Percentiles rank a stretch among this genome's conserved stretches.
Evolutionary conservation across 2,797 vertebrate genomes (phyloP).

Genomic region (Oceanodroma leucorhoa): DNA sequence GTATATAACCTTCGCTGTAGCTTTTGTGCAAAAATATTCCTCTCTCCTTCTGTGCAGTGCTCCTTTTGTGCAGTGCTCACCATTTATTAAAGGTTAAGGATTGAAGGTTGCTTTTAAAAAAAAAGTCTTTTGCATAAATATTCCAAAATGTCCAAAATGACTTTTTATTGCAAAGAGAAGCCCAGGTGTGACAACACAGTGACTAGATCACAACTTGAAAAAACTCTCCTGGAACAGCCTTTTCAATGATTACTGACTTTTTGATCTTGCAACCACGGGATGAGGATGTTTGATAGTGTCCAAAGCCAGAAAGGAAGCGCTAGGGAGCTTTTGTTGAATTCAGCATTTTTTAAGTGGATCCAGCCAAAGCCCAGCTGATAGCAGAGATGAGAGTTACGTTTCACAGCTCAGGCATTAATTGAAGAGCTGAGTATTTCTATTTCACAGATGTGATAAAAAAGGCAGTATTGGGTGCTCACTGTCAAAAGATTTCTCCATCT

Average conservation of each 20-base stretch:
- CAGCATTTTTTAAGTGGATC: not conserved
- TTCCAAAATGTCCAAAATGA: not conserved
- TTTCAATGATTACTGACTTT: not conserved
- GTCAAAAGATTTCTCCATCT: not conserved
- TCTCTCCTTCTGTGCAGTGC: not conserved
- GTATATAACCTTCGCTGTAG: not conserved
- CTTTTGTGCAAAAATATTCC: not conserved
- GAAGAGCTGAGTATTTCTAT: not conserved
- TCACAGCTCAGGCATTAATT: not conserved
- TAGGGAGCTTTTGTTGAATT: not conserved
- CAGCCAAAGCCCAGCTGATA: not conserved
- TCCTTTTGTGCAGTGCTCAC: not conserved
- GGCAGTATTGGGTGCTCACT: not conserved
- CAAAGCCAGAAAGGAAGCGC: not conserved
- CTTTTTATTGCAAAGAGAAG: not conserved
- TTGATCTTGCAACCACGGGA: not conserved
- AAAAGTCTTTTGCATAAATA: not conserved
- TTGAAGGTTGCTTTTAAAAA: not conserved
- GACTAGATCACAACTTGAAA: not conserved
- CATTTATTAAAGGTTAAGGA: not conserved
- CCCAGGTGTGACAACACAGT: not conserved
- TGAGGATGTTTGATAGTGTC: not conserved
- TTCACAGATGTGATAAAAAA: not conserved
- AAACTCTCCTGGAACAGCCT: not conserved
- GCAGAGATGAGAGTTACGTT: not conserved